A percentile compares a stretch with the other conserved stretches of the same genome.
Evolutionary conservation across 2,113 vertebrate species (phyloP).

Genomic region (Rhodinocichla rosea): DNA sequence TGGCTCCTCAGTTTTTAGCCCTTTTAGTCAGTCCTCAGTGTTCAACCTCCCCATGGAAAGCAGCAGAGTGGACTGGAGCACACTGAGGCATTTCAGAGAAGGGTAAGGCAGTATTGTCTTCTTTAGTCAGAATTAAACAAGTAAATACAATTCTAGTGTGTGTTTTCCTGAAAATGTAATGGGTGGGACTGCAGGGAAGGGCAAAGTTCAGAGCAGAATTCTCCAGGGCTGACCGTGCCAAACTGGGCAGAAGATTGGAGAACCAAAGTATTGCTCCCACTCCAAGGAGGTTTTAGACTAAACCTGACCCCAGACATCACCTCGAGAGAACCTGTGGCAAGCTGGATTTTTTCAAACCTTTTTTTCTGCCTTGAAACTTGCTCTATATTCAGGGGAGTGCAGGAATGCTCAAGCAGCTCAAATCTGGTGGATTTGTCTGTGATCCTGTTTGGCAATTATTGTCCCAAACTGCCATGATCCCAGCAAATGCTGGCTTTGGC

Average conservation of each 20-base stretch:
- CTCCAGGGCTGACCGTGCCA: neutral
- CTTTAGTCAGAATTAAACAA: neutral
- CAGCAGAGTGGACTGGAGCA: neutral
- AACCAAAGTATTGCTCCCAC: neutral
- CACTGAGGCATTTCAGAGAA: neutral
- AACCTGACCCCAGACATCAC: neutral
- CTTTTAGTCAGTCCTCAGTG: neutral
- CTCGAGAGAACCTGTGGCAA: neutral
- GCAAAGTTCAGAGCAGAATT: neutral
- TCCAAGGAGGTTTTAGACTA: neutral
- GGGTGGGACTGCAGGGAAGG: neutral
- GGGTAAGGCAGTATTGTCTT: neutral
- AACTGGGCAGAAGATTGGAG: neutral
- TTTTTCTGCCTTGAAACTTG: neutral
- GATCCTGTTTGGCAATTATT: conserved; percentile 11
- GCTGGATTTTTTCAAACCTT: neutral
- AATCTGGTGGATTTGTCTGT: neutral
- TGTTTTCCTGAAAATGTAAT: neutral
- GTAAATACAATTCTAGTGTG: neutral
- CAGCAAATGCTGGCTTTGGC: neutral
- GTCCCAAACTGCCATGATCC: neutral
- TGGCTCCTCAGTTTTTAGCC: neutral
- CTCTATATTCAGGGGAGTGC: neutral
- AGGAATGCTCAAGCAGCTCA: neutral
- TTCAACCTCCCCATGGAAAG: neutral